Evolutionary conservation across 2,113 vertebrate species (phyloP).

Genomic region (Pimephales promelas): DNA sequence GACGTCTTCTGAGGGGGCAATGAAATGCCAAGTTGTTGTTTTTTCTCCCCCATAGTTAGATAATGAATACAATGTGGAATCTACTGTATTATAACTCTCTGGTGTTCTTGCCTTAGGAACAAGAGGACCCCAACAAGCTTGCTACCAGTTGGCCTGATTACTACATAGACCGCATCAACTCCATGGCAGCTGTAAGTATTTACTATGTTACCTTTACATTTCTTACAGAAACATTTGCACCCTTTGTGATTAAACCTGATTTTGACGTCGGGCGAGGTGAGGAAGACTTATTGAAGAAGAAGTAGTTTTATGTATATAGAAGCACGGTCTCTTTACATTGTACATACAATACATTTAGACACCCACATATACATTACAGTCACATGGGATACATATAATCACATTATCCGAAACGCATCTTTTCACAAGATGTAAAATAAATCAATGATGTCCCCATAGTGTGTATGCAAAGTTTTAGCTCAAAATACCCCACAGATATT

Average conservation of each 20-base stretch:
- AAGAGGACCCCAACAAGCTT: conserved; percentile 96
- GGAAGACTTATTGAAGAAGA: too few relatives aligned
- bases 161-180: conserved; percentile 97
- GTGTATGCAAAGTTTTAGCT: too few relatives aligned
- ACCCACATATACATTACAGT: too few relatives aligned
- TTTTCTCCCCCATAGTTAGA: neutral
- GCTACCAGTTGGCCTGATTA: conserved; percentile 99
- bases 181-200: conserved; percentile 94
- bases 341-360: too few relatives aligned
- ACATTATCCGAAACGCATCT: too few relatives aligned
- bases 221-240: neutral
- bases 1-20: neutral
- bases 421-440: too few relatives aligned
- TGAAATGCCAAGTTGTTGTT: neutral
- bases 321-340: too few relatives aligned
- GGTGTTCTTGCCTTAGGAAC: conserved; percentile 79
- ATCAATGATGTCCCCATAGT: too few relatives aligned
- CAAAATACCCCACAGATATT: too few relatives aligned
- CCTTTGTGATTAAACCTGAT: neutral
- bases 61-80: neutral
- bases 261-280: neutral
- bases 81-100: neutral
- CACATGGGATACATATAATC: too few relatives aligned
- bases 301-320: too few relatives aligned
- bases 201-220: neutral